A percentile compares a stretch with the other conserved stretches of the same genome.
Conservation (phyloP, 2,797 vertebrate species). For the Semaprochilodus insignis region DNA sequence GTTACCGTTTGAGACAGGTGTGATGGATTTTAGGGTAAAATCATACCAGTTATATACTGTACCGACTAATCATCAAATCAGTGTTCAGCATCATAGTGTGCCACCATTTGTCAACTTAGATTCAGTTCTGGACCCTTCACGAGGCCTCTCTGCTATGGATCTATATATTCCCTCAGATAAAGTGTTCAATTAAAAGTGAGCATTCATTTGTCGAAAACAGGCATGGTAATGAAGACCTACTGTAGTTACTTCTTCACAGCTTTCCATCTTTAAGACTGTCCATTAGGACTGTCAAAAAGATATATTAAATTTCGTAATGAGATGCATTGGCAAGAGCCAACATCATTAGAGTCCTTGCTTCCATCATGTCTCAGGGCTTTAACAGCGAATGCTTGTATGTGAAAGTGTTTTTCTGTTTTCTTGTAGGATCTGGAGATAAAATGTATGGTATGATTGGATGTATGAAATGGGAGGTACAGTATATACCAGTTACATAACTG, state of each 20-base stretch:
- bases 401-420: background rate
- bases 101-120: too few species aligned
- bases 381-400: background rate
- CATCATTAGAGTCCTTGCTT: slow-evolving; percentile 19
- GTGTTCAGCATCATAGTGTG: too few species aligned
- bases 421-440: background rate
- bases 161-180: too few species aligned
- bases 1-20: too few species aligned
- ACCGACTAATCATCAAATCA: too few species aligned
- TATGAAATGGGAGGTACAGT: too few species aligned
- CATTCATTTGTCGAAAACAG: background rate
- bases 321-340: slow-evolving; percentile 19
- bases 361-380: background rate
- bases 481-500: too few species aligned
- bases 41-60: too few species aligned
- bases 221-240: slow-evolving; percentile 17
- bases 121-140: too few species aligned
- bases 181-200: background rate
- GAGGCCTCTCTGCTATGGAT: background rate
- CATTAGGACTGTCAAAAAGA: slow-evolving; percentile 10
- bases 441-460: background rate
- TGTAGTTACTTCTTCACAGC: slow-evolving; percentile 1
- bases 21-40: too few species aligned
- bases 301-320: slow-evolving; percentile 21
- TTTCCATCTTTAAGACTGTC: slow-evolving; percentile 29